These are phyloP conservation scores for Tachystola acroxantha DNA, from an alignment of 2,888 invertebrate species.

Conservation along the genomic window DNA sequence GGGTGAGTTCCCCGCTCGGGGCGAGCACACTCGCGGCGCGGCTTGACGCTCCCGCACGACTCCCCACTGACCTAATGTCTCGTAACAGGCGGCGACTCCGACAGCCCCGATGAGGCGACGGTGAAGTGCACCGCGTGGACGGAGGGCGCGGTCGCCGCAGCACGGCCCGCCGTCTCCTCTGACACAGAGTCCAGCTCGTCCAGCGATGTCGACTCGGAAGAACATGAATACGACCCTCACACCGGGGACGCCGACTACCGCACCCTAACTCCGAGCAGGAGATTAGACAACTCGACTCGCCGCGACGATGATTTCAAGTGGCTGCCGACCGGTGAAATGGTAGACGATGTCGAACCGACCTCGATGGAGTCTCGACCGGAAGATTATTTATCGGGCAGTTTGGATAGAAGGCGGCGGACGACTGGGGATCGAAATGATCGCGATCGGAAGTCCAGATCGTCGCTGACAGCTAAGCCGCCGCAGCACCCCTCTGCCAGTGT, in stretches of 20 bases:
- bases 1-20: conserved; percentile 74
- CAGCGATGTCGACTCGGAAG: conserved; percentile 55
- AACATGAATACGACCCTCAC: conserved; percentile 71
- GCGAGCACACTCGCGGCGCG: conserved; percentile 15
- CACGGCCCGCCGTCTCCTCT: conserved; percentile 50
- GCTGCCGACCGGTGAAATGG: conserved; percentile 70
- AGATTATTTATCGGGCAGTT: conserved; percentile 65
- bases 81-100: conserved; percentile 78
- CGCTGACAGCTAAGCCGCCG: conserved; percentile 74
- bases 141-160: conserved; percentile 58
- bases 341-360: conserved; percentile 43
- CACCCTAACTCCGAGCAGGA: conserved; percentile 59
- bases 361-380: conserved; percentile 47
- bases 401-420: conserved; percentile 75
- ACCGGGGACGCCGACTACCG: conserved; percentile 80
- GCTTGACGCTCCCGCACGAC: conserved; percentile 38
- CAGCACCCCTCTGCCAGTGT: conserved; percentile 61
- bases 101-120: conserved; percentile 80
- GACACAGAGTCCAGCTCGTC: conserved; percentile 58
- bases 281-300: conserved; percentile 78
- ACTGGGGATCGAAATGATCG: conserved; percentile 76
- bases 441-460: conserved; percentile 81
- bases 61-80: conserved; percentile 45
- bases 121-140: conserved; percentile 76
- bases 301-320: conserved; percentile 84